Conservation (phyloP, 1,140 invertebrate species). For the Mycetomoellerius zeteki region DNA sequence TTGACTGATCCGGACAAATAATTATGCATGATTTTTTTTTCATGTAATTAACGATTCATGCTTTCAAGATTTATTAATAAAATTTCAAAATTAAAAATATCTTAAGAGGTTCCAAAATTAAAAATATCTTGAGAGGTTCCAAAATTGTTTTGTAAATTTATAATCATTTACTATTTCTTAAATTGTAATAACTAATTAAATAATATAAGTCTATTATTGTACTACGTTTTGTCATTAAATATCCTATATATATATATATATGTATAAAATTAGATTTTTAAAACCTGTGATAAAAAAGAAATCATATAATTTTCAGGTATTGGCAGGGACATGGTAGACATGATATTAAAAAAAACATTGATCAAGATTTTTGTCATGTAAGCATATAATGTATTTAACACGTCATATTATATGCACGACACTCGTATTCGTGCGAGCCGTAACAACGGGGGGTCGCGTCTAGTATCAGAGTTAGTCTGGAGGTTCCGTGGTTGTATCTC, state of each 20-base stretch:
- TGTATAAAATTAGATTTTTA: no score
- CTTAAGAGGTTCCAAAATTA: neutral
- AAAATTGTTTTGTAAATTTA: neutral
- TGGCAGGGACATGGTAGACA: no score
- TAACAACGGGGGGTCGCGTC: slow-evolving; percentile 79
- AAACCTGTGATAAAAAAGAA: no score
- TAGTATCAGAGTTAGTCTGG: slow-evolving; percentile 73
- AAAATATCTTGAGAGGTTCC: neutral
- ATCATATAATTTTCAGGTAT: no score
- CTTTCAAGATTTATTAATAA: neutral
- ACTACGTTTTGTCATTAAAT: no score
- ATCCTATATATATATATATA: no score
- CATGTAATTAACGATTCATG: neutral
- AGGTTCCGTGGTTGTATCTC: slow-evolving; percentile 77
- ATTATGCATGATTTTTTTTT: slow-evolving; percentile 24
- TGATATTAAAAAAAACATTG: slow-evolving; percentile 60
- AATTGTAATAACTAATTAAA: neutral
- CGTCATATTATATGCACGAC: slow-evolving; percentile 57
- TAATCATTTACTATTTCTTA: neutral
- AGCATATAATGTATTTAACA: slow-evolving; percentile 61
- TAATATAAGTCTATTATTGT: neutral
- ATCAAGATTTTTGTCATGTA: slow-evolving; percentile 12
- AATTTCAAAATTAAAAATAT: neutral
- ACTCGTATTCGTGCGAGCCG: slow-evolving; percentile 64
- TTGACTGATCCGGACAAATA: slow-evolving; percentile 71